Conservation (phyloP, 2,797 vertebrate genomes). For the Adelosebastes latens region DNA sequence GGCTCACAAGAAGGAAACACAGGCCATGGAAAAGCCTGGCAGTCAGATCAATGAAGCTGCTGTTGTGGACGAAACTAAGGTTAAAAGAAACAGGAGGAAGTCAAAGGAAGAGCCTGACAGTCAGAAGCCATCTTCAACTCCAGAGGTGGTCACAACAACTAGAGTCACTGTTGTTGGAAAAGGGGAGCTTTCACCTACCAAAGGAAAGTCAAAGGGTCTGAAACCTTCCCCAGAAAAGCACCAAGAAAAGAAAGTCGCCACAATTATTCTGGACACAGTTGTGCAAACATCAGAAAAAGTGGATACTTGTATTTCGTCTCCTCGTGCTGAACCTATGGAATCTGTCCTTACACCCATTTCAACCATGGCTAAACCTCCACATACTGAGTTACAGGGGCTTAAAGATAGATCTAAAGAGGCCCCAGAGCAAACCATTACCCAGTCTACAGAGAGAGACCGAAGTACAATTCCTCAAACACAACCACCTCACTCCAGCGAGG, state of each 20-base stretch:
- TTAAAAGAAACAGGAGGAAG: not conserved
- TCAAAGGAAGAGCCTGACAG: not conserved
- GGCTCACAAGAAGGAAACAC: not conserved
- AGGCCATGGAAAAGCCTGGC: not conserved
- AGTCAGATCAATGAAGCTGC: not conserved
- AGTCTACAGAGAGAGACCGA: not conserved
- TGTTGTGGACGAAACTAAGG: no score
- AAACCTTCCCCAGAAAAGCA: not conserved
- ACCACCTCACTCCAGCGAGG: not conserved
- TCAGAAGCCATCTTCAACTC: not conserved
- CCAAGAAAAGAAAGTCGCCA: slow-evolving; percentile 25
- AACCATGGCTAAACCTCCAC: not conserved
- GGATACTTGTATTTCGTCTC: not conserved
- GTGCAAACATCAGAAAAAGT: not conserved
- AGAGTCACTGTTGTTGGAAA: not conserved
- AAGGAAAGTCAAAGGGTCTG: not conserved
- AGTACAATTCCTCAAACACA: not conserved
- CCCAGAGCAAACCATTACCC: slow-evolving; percentile 12
- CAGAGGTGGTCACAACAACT: not conserved
- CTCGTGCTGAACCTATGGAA: not conserved
- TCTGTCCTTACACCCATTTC: not conserved
- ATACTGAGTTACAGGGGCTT: not conserved
- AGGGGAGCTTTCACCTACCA: not conserved
- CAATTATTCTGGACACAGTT: slow-evolving; percentile 41
- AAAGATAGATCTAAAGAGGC: not conserved